Base-by-base conservation (phyloP, 2,888 invertebrate genomes). In the Alentia gelatinosa region DNA sequence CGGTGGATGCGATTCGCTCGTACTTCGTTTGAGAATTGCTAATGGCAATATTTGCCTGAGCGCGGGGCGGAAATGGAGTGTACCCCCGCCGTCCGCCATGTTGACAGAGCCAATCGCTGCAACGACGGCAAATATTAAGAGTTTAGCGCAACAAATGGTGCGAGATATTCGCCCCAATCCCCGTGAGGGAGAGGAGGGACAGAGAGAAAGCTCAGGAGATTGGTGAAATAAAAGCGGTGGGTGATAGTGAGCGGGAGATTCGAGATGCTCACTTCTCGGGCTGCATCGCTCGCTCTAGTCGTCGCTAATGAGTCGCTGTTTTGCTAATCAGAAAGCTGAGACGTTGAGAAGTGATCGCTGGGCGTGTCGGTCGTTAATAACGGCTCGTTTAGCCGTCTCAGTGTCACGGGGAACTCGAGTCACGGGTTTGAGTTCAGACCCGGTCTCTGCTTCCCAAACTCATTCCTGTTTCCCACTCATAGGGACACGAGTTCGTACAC, bases 51-150 rank as follows among this genome's bases (percentile, higher is more conserved):
- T 79, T 79, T 79, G 39, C 79, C 79, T 26, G 15, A 15, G 39
- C 19, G 26, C 7, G 19, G 37, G 79, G 37, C 15, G 79, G 79
- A 79, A 79, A 79, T 79, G 79, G 79, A 39, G 1, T 79, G 79
- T 39, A 79, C 12, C 3, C 19, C 12, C 79, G 35, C 35, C 19
- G 37, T 12, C 37, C 1, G 9, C 1, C 37, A 35, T 79, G 79
- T 79, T 79, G 79, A 79, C 79, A 39, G 79, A 79, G 79, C 19
- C 79, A 79, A 79, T 79, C 79, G 35, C 79, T 35, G 37, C 37
- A 39, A 35, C 39, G 79, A 79, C 39, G 19, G 79, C 39, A 79
- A 79, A 79, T 79, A 79, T 79, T 33, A 23, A 26, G 79, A 23
- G 39, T 79, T 79, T 1, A 39, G 79, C 12, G 79, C 79, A 79